These are phyloP conservation scores for Branchipolynoe longqiensis DNA, from an alignment of 2,888 invertebrate species.

Conservation along the genomic window DNA sequence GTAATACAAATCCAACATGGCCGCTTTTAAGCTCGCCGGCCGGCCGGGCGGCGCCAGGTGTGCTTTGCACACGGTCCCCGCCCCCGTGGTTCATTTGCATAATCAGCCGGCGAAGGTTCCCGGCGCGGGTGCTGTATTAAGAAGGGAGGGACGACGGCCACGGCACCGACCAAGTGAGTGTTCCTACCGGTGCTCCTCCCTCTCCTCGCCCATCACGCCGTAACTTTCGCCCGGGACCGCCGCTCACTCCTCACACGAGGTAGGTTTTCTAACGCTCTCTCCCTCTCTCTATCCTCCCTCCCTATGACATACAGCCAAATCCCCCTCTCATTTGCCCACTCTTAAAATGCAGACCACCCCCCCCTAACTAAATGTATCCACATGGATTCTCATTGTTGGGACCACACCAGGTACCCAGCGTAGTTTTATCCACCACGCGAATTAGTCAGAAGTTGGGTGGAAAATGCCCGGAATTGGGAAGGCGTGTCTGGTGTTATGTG, in stretches of 20 bases:
- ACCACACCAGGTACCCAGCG: too few species aligned
- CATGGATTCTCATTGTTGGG: too few species aligned
- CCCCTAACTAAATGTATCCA: too few species aligned
- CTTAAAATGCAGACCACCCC: too few species aligned
- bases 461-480: too few species aligned
- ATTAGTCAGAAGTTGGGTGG: too few species aligned
- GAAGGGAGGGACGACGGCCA: slow-evolving; percentile 2
- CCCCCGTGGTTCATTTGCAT: neutral
- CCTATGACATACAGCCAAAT: neutral
- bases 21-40: neutral
- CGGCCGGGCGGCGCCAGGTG: neutral
- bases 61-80: neutral
- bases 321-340: too few species aligned
- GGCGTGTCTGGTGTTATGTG: too few species aligned
- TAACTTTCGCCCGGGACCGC: slow-evolving; percentile 42
- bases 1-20: too few species aligned
- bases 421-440: too few species aligned
- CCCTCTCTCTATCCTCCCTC: neutral
- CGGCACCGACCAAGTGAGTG: slow-evolving; percentile 1
- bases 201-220: slow-evolving; percentile 9
- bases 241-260: slow-evolving; percentile 16
- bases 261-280: neutral
- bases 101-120: neutral
- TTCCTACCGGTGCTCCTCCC: neutral
- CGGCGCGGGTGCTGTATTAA: neutral